phyloP scores from a whole-genome alignment of 2,113 vertebrate genomes.

The Cacatua alba region DNA sequence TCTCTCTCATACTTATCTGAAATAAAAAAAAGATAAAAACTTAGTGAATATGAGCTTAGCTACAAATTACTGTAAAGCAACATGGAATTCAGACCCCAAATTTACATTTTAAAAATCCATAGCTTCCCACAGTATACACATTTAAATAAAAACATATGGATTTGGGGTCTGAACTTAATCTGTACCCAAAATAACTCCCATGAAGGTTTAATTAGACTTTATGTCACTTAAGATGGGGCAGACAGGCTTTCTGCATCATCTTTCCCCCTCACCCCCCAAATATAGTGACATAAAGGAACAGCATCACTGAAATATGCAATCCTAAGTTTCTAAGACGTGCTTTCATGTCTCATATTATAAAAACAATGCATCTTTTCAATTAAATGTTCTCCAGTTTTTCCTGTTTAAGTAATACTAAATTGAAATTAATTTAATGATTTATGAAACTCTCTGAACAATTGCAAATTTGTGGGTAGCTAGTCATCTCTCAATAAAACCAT shows the following conservation, averaged over 20 bases:
- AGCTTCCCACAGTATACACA: not conserved
- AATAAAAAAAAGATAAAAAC: constrained; percentile 10
- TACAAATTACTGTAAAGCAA: not conserved
- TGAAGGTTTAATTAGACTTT: not conserved
- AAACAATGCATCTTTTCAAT: constrained; percentile 4
- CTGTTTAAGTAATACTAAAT: constrained; percentile 24
- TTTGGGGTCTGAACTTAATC: not conserved
- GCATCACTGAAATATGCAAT: not conserved
- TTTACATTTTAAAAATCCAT: not conserved
- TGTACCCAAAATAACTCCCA: not conserved
- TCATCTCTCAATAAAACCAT: not conserved
- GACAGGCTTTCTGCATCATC: not conserved
- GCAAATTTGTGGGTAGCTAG: not conserved
- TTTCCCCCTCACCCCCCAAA: not conserved
- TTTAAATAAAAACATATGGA: not conserved
- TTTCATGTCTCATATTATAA: not conserved
- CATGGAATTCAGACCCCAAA: not conserved
- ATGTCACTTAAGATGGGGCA: not conserved
- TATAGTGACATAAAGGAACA: not conserved
- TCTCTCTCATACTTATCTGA: constrained; percentile 86
- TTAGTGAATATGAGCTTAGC: not conserved
- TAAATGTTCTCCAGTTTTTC: not conserved
- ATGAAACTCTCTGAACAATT: not conserved
- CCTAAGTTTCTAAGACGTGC: not conserved
- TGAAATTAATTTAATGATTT: constrained; percentile 23